Base-by-base conservation (phyloP, 2,888 invertebrate species). In the Xanthorhoe spadicearia region DNA sequence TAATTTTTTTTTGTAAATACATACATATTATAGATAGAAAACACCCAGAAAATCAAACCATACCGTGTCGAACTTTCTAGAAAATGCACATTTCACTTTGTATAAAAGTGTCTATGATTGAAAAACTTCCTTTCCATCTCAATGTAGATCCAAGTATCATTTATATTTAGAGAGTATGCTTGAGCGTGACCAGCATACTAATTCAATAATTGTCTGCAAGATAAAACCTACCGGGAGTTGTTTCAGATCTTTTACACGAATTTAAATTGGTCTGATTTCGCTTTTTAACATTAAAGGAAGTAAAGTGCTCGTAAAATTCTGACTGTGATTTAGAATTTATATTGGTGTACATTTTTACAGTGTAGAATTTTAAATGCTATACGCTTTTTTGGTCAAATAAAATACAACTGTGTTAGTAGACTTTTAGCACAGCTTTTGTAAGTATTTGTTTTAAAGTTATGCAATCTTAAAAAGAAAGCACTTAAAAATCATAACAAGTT, bases 81-180 rank as follows among this genome's bases (percentile, higher is more conserved):
- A 43, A 43, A 43, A 43, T 13, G 38, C 38, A 43, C 38, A 43
- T 53, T 58, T 58, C 63, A 48, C 46, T 32, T 35, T 52, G 10
- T 10, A 64, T 54, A 59, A 49, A 58, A 64, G 49, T 54, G 48
- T 64, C 28, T 55, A 50, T 50, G 59, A 64, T 64, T 55, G 59
- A 64, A 60, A 59, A 59, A 62, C 56, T 56, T 62, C 17, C 17
- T 4, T 32, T 58, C 35, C 32, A n/a, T n/a, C 19, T 35, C n/a
- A 10, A 32, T 32, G 18, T 32, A 28, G 58, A 35, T 17, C 15
- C n/a, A n/a, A 18, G 46, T 54, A 55, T 51, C 53, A 57, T 60
- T 60, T 60, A 56, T 62, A 65, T 69, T 65, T 56, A 62, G 60
- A 38, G 43, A 9, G 61, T 58, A 54, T 62, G 61, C 53, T 46